Conservation (phyloP, 2,113 vertebrate species). For the Megaleporinus macrocephalus region DNA sequence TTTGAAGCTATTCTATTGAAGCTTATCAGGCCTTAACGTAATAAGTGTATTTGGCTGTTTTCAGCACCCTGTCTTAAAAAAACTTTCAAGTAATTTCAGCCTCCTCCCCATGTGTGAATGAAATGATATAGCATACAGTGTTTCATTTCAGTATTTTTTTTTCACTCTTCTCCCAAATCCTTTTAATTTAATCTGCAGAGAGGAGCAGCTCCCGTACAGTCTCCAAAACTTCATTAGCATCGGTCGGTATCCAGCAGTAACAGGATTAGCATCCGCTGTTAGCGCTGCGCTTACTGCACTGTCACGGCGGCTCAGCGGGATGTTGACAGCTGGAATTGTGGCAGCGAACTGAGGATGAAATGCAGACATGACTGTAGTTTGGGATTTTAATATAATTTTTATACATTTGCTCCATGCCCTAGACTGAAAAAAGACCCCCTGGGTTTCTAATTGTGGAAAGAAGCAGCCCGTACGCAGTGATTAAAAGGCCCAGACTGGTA, state of each 20-base stretch:
- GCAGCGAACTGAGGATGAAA: conserved; percentile 18
- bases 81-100: neutral
- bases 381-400: neutral
- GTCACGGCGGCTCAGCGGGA: conserved; percentile 26
- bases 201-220: conserved; percentile 9
- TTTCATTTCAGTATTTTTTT: conserved; percentile 26
- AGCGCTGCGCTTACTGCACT: conserved; percentile 31
- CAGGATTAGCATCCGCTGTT: conserved; percentile 41
- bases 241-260: conserved; percentile 39
- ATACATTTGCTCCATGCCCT: conserved; percentile 3
- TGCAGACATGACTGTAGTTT: neutral
- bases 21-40: no score
- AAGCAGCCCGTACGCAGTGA: neutral
- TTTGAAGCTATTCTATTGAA: no score
- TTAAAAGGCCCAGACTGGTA: neutral
- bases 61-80: no score
- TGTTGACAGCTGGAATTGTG: conserved; percentile 33
- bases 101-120: neutral
- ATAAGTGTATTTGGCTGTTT: no score
- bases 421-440: neutral
- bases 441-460: neutral
- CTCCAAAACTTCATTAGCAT: conserved; percentile 51
- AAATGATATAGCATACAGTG: neutral
- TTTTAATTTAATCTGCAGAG: conserved; percentile 38
- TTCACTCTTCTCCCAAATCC: conserved; percentile 15